phyloP scores from a whole-genome alignment of 2,888 invertebrate genomes.

The Stenurella melanura region DNA sequence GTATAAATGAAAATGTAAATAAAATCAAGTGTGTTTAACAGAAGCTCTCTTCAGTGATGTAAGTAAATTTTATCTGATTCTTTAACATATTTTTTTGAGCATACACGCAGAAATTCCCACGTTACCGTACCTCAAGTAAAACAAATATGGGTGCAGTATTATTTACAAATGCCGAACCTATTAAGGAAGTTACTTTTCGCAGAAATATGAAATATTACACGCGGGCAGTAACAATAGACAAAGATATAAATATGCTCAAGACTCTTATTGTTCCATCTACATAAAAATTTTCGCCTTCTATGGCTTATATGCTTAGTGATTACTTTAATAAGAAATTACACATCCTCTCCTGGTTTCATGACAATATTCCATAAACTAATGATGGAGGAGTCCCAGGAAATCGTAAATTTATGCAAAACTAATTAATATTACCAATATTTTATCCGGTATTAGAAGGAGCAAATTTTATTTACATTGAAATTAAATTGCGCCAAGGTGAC shows the following conservation, averaged over 20 bases:
- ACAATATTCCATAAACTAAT: slow-evolving; percentile 22
- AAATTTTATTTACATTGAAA: not conserved
- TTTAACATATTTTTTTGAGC: slow-evolving; percentile 35
- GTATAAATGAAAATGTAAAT: slow-evolving; percentile 40
- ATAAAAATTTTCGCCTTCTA: not conserved
- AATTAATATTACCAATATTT: slow-evolving; percentile 12
- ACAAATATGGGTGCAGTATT: slow-evolving; percentile 35
- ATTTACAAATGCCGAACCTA: slow-evolving; percentile 32
- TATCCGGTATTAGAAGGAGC: not conserved
- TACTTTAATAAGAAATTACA: slow-evolving; percentile 4
- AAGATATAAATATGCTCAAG: not conserved
- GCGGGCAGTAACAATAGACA: slow-evolving; percentile 10
- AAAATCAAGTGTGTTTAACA: slow-evolving; percentile 30
- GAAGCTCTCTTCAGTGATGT: slow-evolving; percentile 33
- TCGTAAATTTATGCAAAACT: slow-evolving; percentile 29
- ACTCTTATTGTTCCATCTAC: slow-evolving; percentile 2
- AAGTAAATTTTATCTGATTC: slow-evolving; percentile 37
- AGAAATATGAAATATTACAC: slow-evolving; percentile 26
- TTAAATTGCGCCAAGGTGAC: not conserved
- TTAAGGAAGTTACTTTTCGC: slow-evolving; percentile 35
- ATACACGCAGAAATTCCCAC: slow-evolving; percentile 38
- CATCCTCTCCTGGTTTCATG: slow-evolving; percentile 11
- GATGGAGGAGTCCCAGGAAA: slow-evolving; percentile 13
- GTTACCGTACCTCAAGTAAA: slow-evolving; percentile 27
- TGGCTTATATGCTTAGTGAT: not conserved